Conservation (phyloP, 2,888 invertebrate species). For the Spisula solida region DNA sequence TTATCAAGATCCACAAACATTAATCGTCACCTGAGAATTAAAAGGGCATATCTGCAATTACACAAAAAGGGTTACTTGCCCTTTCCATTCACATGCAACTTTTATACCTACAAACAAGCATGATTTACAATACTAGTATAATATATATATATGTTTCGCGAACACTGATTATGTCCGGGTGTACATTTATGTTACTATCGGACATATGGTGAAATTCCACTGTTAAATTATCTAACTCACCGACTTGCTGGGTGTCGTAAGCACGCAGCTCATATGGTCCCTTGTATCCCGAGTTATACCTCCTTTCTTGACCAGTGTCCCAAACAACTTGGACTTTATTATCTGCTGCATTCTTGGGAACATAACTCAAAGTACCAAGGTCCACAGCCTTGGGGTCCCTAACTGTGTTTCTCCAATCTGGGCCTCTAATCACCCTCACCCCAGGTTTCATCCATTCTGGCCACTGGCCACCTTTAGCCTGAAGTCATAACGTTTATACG, state of each 20-base stretch:
- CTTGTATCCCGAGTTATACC: constrained; percentile 65
- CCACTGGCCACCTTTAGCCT: constrained; percentile 57
- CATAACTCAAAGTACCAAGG: constrained; percentile 67
- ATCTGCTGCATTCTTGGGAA: constrained; percentile 62
- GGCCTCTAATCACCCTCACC: constrained; percentile 68
- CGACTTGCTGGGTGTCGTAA: constrained; percentile 72
- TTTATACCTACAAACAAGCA: too few relatives aligned
- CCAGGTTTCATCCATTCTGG: constrained; percentile 73
- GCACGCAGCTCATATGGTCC: constrained; percentile 71
- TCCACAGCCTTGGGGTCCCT: constrained; percentile 48
- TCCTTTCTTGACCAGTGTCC: constrained; percentile 70
- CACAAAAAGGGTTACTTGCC: too few relatives aligned
- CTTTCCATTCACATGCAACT: too few relatives aligned
- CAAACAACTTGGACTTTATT: constrained; percentile 68
- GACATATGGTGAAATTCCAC: too few relatives aligned
- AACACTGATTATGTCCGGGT: too few relatives aligned
- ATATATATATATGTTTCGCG: too few relatives aligned
- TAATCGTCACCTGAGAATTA: too few relatives aligned
- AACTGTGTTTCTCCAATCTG: constrained; percentile 64
- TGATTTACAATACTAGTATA: too few relatives aligned
- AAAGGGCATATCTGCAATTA: too few relatives aligned
- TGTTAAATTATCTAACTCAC: constrained; percentile 40
- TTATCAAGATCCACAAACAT: too few relatives aligned
- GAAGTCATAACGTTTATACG: background rate
- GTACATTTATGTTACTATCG: too few relatives aligned